Evolutionary conservation across 1,140 invertebrate genomes (phyloP).

Genomic region (Amphibalanus amphitrite): DNA sequence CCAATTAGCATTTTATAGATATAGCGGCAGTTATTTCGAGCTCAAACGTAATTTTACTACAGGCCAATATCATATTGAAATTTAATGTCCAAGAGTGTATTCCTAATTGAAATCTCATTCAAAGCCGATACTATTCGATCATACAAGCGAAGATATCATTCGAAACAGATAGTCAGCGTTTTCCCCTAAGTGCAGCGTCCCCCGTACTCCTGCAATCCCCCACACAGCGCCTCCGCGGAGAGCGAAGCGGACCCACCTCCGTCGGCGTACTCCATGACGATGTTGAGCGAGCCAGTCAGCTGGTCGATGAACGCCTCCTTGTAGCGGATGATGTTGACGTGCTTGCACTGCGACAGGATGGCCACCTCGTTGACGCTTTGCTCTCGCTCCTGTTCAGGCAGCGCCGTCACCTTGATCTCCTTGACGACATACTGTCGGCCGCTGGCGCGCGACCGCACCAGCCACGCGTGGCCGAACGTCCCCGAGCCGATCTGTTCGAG

Average conservation of each 20-base stretch:
- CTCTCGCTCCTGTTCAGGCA: constrained; percentile 27
- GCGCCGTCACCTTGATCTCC: constrained; percentile 29
- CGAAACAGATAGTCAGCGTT: too few relatives aligned
- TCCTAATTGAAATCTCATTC: too few relatives aligned
- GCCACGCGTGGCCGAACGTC: constrained; percentile 34
- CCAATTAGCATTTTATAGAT: too few relatives aligned
- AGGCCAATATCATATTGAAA: too few relatives aligned
- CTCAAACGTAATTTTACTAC: too few relatives aligned
- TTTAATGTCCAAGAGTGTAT: too few relatives aligned
- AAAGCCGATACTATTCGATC: too few relatives aligned
- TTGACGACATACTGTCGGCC: constrained; percentile 33
- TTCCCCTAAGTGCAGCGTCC: too few relatives aligned
- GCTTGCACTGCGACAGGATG: constrained; percentile 32
- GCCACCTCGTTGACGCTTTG: constrained; percentile 32
- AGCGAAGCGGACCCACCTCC: constrained; percentile 26
- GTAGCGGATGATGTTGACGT: constrained; percentile 36
- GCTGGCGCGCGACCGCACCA: constrained; percentile 21
- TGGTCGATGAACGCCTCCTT: constrained; percentile 32
- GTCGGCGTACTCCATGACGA: constrained; percentile 37
- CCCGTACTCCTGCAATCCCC: too few relatives aligned
- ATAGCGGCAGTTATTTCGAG: too few relatives aligned
- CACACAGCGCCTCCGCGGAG: too few relatives aligned
- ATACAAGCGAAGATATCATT: too few relatives aligned
- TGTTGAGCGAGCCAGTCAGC: constrained; percentile 28
- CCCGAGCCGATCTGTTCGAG: constrained; percentile 30